Evolutionary conservation across 2,797 vertebrate genomes (phyloP).

Genomic region (Simalia tracyae): DNA sequence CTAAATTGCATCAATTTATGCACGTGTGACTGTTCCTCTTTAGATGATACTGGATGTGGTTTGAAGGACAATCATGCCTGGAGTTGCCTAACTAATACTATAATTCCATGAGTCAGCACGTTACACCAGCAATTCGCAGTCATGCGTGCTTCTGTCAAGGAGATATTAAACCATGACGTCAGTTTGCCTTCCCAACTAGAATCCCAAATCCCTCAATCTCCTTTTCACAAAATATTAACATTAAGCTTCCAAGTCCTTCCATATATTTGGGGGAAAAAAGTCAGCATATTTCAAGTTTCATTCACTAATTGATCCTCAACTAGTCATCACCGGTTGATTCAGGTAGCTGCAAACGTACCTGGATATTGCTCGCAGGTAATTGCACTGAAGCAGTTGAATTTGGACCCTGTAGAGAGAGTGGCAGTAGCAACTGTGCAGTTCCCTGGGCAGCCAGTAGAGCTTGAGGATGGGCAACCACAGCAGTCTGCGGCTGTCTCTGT

Average conservation of each 20-base stretch:
- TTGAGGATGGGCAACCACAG: conserved; percentile 77
- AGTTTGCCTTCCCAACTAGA: neutral
- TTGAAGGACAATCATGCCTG: neutral
- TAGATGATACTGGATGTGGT: neutral
- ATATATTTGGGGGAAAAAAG: neutral
- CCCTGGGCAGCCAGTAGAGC: conserved; percentile 79
- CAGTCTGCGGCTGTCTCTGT: conserved; percentile 78
- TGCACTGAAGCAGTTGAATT: conserved; percentile 75
- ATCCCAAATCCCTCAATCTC: neutral
- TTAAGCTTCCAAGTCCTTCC: neutral
- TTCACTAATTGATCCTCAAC: neutral
- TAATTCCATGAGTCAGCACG: neutral
- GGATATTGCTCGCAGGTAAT: conserved; percentile 78
- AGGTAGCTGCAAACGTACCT: conserved; percentile 62
- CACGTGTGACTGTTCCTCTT: neutral
- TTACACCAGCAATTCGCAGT: neutral
- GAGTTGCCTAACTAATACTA: too few species aligned
- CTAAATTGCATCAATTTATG: neutral
- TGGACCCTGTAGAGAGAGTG: conserved; percentile 83
- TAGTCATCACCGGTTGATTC: neutral
- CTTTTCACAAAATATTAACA: neutral
- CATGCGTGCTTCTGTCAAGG: neutral
- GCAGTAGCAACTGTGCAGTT: conserved; percentile 81
- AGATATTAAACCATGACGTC: neutral
- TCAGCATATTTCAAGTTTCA: conserved; percentile 1